Base-by-base conservation (phyloP, 1,140 invertebrate species). In the Mercenaria mercenaria region DNA sequence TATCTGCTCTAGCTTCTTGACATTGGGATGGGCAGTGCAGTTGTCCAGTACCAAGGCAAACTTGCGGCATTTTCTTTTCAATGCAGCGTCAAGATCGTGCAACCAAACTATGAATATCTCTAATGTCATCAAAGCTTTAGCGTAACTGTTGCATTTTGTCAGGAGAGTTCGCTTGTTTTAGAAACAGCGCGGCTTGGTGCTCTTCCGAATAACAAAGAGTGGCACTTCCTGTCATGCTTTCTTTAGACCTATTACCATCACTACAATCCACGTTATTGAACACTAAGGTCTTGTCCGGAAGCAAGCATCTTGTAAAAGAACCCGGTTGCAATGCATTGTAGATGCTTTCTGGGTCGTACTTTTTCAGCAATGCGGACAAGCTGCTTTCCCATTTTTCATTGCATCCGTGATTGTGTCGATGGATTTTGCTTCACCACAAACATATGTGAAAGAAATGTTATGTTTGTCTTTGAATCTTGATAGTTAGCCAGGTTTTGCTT, bases 171-270 rank as follows among this genome's bases (percentile, higher is more conserved):
- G 26, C 20, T 43, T 29, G 47, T 85, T 85, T 47, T 85, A 74
- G 32, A 85, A 74, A 29, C 67, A 85, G 41, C 83, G 34, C 8
- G 83, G 83, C 32, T 74, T 72, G 23, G 39, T 29, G 0, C 67
- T 41, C 47, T 72, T 47, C 18, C 43, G 8, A 10, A 47, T 80
- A 80, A 23, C n/a, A 6, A 87, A 37, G 2, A 87, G 74, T 74
- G 69, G 67, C 41, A 50, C 37, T 84, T 23, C 81, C 81, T 29
- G 23, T 47, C 64, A 69, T 69, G 23, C 82, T 23, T 80, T 96
- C 94, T 94, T 96, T 96, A 20, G 91, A 94, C n/a, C 94, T 76
- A 90, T 97, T 96, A 15, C 76, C 18, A 96, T 82, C 26, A 82
- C 84, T 89, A 13, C 32, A 18, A 32, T 79, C 47, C n/a, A 56